Evolutionary conservation across 2,888 invertebrate genomes (phyloP).

Genomic region (Petrolisthes manimaculis): DNA sequence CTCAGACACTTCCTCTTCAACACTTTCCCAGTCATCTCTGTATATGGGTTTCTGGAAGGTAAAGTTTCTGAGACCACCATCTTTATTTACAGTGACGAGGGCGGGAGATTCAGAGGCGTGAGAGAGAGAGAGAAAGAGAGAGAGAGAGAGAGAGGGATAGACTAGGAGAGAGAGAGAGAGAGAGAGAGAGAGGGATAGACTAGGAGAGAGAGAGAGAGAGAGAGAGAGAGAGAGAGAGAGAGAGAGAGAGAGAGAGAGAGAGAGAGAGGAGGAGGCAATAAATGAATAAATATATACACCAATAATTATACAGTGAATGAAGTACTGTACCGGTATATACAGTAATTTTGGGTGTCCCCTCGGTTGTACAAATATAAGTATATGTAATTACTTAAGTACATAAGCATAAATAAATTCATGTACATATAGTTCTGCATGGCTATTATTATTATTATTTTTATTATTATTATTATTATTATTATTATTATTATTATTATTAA

Average conservation of each 20-base stretch:
- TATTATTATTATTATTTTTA: neutral
- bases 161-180: neutral
- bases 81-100: constrained; percentile 35
- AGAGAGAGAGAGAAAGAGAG: neutral
- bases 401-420: neutral
- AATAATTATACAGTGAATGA: neutral
- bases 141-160: neutral
- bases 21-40: constrained; percentile 20
- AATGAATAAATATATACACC: neutral
- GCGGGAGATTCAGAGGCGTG: constrained; percentile 13
- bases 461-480: neutral
- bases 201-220: neutral
- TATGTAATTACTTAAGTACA: neutral
- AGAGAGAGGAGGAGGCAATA: neutral
- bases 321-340: neutral
- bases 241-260: neutral
- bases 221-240: neutral
- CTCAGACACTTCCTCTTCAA: constrained; percentile 4
- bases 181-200: neutral
- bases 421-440: neutral
- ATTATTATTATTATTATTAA: neutral
- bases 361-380: neutral
- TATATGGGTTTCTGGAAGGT: constrained; percentile 37
- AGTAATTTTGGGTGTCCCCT: too few relatives aligned
- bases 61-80: constrained; percentile 33